Conservation (phyloP, 2,797 vertebrate species). For the Halcyon smyrnensis region DNA sequence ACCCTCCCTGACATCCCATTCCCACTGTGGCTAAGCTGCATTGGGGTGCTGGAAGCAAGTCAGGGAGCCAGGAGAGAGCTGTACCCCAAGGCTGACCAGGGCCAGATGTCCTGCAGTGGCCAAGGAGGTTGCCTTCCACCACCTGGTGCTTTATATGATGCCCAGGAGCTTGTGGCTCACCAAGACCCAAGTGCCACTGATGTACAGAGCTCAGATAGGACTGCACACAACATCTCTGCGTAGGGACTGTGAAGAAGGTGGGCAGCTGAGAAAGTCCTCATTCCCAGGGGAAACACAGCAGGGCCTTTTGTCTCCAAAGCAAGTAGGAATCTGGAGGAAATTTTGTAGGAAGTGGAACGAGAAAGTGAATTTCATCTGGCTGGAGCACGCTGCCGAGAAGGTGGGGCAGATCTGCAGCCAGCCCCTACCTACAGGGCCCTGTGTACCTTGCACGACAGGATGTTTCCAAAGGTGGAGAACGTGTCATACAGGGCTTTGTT, state of each 20-base stretch:
- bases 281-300: neutral
- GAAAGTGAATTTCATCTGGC: neutral
- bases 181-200: neutral
- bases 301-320: neutral
- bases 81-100: neutral
- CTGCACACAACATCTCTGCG: neutral
- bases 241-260: neutral
- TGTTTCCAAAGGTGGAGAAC: conserved; percentile 96
- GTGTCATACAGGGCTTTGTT: conserved; percentile 98
- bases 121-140: neutral
- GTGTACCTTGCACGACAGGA: conserved; percentile 95
- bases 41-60: neutral
- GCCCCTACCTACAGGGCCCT: neutral
- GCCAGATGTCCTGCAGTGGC: neutral
- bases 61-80: neutral
- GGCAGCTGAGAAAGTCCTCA: neutral
- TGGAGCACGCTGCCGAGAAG: accelerated
- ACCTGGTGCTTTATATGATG: neutral
- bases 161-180: neutral
- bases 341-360: neutral
- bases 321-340: neutral
- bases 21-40: neutral
- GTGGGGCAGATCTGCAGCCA: neutral
- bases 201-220: neutral
- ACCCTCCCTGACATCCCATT: neutral